These are phyloP conservation scores for Leptonema lineaticorne DNA, from an alignment of 1,140 invertebrate species.

Conservation along the genomic window DNA sequence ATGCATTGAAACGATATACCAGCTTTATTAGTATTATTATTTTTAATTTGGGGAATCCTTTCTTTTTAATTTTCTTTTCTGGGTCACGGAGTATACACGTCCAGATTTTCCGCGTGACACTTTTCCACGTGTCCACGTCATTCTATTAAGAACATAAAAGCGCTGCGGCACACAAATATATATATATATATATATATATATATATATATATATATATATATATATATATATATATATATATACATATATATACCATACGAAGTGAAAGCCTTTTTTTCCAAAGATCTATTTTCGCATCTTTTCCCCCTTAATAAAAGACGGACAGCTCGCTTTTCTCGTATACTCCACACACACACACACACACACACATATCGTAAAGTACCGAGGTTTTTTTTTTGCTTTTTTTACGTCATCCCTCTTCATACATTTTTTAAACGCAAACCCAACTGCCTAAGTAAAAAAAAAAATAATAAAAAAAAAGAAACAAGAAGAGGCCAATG, in stretches of 20 bases:
- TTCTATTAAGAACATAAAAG: slow-evolving; percentile 7
- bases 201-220: too few species aligned
- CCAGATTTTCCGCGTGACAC: slow-evolving; percentile 5
- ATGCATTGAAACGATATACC: too few species aligned
- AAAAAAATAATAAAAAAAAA: background rate
- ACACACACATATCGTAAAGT: too few species aligned
- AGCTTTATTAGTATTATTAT: too few species aligned
- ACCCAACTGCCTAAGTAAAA: too few species aligned
- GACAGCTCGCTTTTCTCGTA: slow-evolving; percentile 1
- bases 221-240: too few species aligned
- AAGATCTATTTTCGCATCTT: slow-evolving; percentile 23
- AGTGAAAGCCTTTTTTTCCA: slow-evolving; percentile 3
- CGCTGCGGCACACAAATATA: too few species aligned
- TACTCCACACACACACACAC: too few species aligned
- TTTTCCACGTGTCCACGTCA: slow-evolving; percentile 6
- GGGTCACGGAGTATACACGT: background rate
- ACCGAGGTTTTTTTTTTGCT: background rate
- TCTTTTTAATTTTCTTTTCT: too few species aligned
- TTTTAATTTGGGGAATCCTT: too few species aligned
- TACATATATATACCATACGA: background rate
- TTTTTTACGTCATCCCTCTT: background rate
- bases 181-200: too few species aligned
- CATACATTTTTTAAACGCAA: background rate
- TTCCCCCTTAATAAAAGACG: slow-evolving; percentile 13
- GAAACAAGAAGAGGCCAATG: background rate